Evolutionary conservation across 2,888 invertebrate genomes (phyloP), one percentile per base, ranked within the genome.

Genomic region (Ectobius pallidus): DNA sequence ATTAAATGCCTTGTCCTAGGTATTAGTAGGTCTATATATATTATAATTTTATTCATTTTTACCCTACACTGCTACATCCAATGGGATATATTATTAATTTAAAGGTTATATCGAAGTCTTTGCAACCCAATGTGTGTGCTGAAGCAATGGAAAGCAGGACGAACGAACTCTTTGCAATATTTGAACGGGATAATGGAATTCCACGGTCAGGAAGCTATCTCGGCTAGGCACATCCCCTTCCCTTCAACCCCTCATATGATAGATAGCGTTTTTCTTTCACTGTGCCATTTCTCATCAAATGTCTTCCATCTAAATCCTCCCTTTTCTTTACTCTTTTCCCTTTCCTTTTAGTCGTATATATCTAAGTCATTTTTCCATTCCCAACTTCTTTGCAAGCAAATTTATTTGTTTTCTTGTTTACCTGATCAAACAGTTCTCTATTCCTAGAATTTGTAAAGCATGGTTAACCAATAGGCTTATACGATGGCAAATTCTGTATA

Each of bases 171-270:
- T 58, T 65, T 25, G 30, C 67, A 30, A 67, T 70, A 62, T 71
- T 71, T 71, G 71, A 67, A 71, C 71, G 71, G 16, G 58, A 34
- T 71, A 71, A 71, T 71, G 71, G 71, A 65, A 67, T 71, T 71
- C 71, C 58, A 52, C 52, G 71, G 67, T 71, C 65, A 65, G 71
- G 65, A 63, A 71, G 67, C 71, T n/a, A n/a, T 58, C 58, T 58
- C n/a, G 4, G 14, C 16, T 14, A 3, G 25, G 32, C 58, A 32
- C 11, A 6, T 11, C 11, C 11, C 34, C 11, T 34, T 11, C 11
- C 34, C 34, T 34, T 34, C 34, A n/a, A n/a, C n/a, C 25, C 52
- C 30, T 25, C 58, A n/a, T 25, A 0, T 58, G n/a, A 30, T 27
- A 58, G 27, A 58, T 27, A 58, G 27, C 9, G 58, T 30, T 39